Conservation (phyloP, 2,113 vertebrate genomes). For the Oophaga pumilio region DNA sequence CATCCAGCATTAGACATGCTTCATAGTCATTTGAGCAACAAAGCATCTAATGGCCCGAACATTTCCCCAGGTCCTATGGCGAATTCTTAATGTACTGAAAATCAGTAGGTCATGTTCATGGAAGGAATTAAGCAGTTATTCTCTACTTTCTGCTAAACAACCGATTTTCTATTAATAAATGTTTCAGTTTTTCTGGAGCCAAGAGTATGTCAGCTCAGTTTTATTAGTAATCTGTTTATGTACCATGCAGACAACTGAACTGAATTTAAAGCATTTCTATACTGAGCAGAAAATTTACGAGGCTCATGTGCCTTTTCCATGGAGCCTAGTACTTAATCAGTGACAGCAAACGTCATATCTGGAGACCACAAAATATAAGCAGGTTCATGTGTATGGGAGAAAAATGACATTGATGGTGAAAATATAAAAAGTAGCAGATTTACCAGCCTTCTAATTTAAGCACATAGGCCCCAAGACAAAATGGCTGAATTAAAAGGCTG, state of each 20-base stretch:
- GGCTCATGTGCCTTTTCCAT: not conserved
- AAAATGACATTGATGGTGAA: not conserved
- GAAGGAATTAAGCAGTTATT: slow-evolving; percentile 4
- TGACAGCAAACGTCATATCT: not conserved
- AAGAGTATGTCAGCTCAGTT: not conserved
- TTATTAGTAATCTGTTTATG: not conserved
- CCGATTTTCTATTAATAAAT: not conserved
- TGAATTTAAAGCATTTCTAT: slow-evolving; percentile 1
- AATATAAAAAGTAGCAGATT: not conserved
- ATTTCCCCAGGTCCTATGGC: slow-evolving; percentile 39
- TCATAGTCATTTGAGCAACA: slow-evolving; percentile 40
- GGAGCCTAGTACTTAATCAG: not conserved
- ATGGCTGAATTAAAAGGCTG: too few relatives aligned
- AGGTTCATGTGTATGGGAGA: not conserved
- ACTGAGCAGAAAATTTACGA: not conserved
- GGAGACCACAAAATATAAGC: not conserved
- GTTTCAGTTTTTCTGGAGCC: not conserved
- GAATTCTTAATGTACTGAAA: slow-evolving; percentile 41
- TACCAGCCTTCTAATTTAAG: not conserved
- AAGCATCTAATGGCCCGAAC: slow-evolving; percentile 45
- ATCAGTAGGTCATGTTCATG: slow-evolving; percentile 37
- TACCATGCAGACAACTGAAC: not conserved
- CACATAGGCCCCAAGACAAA: too few relatives aligned
- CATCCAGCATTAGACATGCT: slow-evolving; percentile 35
- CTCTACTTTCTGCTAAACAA: not conserved